Evolutionary conservation across 2,113 vertebrate genomes (phyloP).

Genomic region (Pterophyllum scalare): DNA sequence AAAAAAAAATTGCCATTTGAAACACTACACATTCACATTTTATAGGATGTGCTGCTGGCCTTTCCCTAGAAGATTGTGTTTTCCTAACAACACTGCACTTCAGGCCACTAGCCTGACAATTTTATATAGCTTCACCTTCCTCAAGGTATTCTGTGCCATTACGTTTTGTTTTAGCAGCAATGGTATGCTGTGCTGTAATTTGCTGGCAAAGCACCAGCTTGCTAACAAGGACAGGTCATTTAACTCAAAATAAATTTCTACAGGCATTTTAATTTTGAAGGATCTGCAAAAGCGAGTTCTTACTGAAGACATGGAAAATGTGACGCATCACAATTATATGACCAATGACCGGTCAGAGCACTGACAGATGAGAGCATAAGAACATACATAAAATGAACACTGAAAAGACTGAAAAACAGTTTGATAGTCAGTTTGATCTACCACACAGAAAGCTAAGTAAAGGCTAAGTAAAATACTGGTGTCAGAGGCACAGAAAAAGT

Average conservation of each 20-base stretch:
- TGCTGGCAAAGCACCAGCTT: constrained; percentile 49
- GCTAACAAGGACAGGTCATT: constrained; percentile 44
- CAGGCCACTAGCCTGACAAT: not conserved
- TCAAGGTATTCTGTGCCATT: not conserved
- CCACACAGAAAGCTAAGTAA: not conserved
- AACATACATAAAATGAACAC: not conserved
- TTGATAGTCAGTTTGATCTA: constrained; percentile 31
- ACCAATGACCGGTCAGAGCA: not conserved
- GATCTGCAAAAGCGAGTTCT: constrained; percentile 35
- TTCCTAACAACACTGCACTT: constrained; percentile 25
- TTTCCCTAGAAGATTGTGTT: constrained; percentile 3
- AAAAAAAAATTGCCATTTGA: not conserved
- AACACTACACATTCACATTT: not conserved
- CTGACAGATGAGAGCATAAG: not conserved
- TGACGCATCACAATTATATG: constrained; percentile 10
- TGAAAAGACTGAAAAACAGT: constrained; percentile 12
- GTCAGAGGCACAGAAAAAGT: constrained; percentile 26
- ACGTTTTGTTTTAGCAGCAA: not conserved
- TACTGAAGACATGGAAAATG: constrained; percentile 2
- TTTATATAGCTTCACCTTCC: not conserved
- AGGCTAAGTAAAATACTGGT: constrained; percentile 40
- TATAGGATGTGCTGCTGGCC: not conserved
- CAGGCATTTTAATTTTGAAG: constrained; percentile 33
- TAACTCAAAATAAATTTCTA: constrained; percentile 22
- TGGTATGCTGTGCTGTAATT: not conserved